These are phyloP conservation scores for Trissolcus brochymenae DNA, from an alignment of 2,888 invertebrate genomes.

Conservation along the genomic window DNA sequence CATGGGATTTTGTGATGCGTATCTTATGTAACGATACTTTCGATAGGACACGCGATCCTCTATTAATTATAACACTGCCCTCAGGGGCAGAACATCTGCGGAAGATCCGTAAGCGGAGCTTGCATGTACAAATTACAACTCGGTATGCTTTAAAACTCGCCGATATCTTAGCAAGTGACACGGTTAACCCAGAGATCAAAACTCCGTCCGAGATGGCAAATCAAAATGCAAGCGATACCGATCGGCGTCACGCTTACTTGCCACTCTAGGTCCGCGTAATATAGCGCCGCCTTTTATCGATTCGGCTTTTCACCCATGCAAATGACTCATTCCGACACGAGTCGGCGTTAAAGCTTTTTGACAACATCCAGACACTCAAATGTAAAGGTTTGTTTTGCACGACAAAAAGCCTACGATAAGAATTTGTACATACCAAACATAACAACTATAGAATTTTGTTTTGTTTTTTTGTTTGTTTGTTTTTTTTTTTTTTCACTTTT, in stretches of 20 bases:
- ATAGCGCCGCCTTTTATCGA: constrained; percentile 49
- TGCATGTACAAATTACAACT: constrained; percentile 55
- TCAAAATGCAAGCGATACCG: constrained; percentile 62
- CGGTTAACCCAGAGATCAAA: constrained; percentile 66
- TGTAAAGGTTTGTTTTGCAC: constrained; percentile 36
- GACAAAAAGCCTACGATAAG: constrained; percentile 37
- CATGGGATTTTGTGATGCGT: constrained; percentile 46
- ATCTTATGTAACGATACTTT: constrained; percentile 58
- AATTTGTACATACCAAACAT: background rate
- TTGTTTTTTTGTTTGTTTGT: too few species aligned
- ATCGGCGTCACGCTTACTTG: constrained; percentile 63
- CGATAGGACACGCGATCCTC: constrained; percentile 45
- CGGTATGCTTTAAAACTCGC: constrained; percentile 52
- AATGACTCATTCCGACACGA: constrained; percentile 54
- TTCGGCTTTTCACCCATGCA: constrained; percentile 48
- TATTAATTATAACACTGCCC: constrained; percentile 47
- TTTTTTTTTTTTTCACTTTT: too few species aligned
- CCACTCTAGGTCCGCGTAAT: constrained; percentile 32
- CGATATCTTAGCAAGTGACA: constrained; percentile 62
- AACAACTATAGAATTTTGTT: too few species aligned
- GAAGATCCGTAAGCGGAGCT: constrained; percentile 20
- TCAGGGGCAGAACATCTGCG: background rate
- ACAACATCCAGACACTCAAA: constrained; percentile 34
- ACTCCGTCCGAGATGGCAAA: constrained; percentile 20
- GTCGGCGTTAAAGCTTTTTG: constrained; percentile 38